Conservation (phyloP, 2,113 vertebrate genomes). For the Bujurquina vittata region DNA sequence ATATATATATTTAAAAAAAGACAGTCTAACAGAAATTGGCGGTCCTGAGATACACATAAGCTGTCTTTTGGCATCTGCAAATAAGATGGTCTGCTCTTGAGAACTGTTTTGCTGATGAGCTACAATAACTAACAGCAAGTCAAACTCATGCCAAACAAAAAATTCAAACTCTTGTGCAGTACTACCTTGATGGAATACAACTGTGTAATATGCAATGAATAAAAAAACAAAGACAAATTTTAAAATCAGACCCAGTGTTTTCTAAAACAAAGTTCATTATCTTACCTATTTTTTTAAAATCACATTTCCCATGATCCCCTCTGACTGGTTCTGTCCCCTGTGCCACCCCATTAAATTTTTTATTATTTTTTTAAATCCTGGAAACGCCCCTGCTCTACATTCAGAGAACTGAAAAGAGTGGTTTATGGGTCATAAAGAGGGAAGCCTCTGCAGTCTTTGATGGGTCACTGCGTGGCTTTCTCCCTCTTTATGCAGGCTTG, state of each 20-base stretch:
- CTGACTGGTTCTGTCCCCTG: neutral
- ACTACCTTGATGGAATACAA: too few species aligned
- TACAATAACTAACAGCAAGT: neutral
- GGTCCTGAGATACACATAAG: neutral
- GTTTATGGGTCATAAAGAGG: slow-evolving; percentile 55
- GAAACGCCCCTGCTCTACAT: slow-evolving; percentile 3
- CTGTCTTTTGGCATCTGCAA: neutral
- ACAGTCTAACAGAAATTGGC: neutral
- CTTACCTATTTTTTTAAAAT: neutral
- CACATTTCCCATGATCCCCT: neutral
- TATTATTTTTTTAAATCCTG: neutral
- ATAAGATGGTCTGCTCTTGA: neutral
- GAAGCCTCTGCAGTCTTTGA: slow-evolving; percentile 9
- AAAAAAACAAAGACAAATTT: neutral
- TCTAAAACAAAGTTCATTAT: neutral
- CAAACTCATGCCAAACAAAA: neutral
- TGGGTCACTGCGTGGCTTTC: slow-evolving; percentile 18
- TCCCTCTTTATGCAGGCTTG: slow-evolving; percentile 33
- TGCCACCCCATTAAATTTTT: neutral
- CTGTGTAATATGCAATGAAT: neutral
- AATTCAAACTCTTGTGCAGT: neutral
- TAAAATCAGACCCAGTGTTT: neutral
- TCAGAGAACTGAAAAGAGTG: slow-evolving; percentile 13
- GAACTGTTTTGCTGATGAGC: neutral
- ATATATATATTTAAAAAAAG: neutral